These are phyloP conservation scores for Astreopora myriophthalma DNA, from an alignment of 64 coral and sea anemone species.

Conservation along the genomic window DNA sequence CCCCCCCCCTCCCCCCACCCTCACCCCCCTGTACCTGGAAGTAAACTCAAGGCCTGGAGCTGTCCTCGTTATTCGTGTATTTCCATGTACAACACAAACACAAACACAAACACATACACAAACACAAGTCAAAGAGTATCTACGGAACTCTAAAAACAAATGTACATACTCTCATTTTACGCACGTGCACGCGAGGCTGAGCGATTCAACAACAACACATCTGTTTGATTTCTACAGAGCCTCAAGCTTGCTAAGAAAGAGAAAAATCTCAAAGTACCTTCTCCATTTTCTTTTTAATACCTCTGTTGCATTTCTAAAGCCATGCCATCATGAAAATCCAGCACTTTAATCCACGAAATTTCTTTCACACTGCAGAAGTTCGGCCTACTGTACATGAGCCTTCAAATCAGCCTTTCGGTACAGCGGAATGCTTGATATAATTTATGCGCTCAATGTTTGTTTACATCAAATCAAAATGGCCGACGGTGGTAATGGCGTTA, in stretches of 20 bases:
- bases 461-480: constrained; percentile 93
- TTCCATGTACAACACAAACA: too few species aligned
- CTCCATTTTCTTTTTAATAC: constrained; percentile 15
- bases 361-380: background rate
- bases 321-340: background rate
- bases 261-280: background rate
- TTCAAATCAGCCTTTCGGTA: background rate
- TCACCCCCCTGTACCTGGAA: too few species aligned
- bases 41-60: too few species aligned
- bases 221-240: background rate
- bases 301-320: background rate
- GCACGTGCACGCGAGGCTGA: too few species aligned
- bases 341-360: background rate
- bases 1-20: too few species aligned
- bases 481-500: background rate
- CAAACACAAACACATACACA: too few species aligned
- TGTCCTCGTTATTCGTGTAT: too few species aligned
- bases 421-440: constrained; percentile 33
- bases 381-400: background rate
- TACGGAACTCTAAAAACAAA: too few species aligned
- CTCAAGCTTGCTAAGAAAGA: background rate
- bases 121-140: too few species aligned
- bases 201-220: too few species aligned
- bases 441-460: constrained; percentile 66
- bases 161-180: too few species aligned